Percentiles rank a stretch among this genome's conserved stretches.
Conservation (phyloP, 2,888 invertebrate genomes). For the Arctia plantaginis region DNA sequence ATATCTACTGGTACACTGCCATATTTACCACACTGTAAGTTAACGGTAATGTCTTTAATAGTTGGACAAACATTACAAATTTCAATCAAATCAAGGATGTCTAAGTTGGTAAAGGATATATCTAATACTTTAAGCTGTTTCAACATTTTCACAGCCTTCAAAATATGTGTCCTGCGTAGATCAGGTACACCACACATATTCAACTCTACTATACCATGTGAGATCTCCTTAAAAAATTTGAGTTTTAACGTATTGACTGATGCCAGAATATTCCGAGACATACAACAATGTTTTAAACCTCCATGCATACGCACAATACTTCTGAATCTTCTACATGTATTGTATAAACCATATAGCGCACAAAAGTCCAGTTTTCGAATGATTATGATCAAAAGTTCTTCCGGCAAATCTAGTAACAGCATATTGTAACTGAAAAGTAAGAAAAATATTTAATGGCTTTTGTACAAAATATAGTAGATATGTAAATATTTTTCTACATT, state of each 20-base stretch:
- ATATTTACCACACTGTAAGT: constrained; percentile 60
- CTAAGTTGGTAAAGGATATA: constrained; percentile 72
- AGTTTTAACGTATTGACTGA: constrained; percentile 63
- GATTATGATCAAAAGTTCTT: constrained; percentile 74
- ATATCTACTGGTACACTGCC: constrained; percentile 30
- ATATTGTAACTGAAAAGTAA: constrained; percentile 38
- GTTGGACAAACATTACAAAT: constrained; percentile 67
- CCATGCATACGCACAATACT: constrained; percentile 59
- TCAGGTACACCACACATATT: constrained; percentile 68
- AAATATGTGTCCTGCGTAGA: constrained; percentile 61
- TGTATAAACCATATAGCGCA: constrained; percentile 62
- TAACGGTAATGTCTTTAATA: constrained; percentile 67
- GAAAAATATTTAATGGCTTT: not conserved
- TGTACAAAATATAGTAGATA: not conserved
- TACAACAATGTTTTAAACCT: constrained; percentile 60
- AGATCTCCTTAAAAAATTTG: constrained; percentile 66
- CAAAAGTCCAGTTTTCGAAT: constrained; percentile 63
- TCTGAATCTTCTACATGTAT: constrained; percentile 59
- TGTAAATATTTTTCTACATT: not conserved
- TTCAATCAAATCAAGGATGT: constrained; percentile 65
- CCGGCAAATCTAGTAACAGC: constrained; percentile 62
- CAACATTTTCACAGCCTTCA: constrained; percentile 62
- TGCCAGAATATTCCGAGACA: constrained; percentile 65
- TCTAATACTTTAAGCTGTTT: constrained; percentile 67
- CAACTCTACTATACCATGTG: constrained; percentile 61